phyloP scores from a whole-genome alignment of 1,140 invertebrate genomes.

The Mylabris phalerata region DNA sequence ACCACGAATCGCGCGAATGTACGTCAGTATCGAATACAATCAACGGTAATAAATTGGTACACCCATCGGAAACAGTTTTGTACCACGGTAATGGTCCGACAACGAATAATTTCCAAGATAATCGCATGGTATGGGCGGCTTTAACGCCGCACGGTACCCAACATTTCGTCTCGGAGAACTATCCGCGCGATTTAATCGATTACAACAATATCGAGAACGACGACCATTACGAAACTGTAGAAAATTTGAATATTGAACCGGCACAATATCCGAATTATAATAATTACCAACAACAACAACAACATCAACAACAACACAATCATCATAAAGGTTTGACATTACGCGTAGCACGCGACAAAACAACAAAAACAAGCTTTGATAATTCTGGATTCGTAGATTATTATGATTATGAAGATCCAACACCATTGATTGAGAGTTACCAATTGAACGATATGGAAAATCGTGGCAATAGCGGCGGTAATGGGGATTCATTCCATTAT shows the following conservation, averaged over 20 bases:
- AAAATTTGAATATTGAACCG: conserved; percentile 44
- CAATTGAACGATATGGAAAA: conserved; percentile 49
- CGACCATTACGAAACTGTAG: conserved; percentile 70
- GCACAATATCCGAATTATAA: conserved; percentile 23
- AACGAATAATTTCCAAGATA: conserved; percentile 42
- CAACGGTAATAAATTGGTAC: conserved; percentile 31
- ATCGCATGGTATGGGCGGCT: conserved; percentile 74
- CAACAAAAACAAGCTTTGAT: conserved; percentile 50
- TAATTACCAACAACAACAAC: conserved; percentile 41
- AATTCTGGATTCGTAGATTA: conserved; percentile 67
- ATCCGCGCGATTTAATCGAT: conserved; percentile 42
- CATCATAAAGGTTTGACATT: conserved; percentile 34
- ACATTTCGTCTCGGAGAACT: conserved; percentile 58
- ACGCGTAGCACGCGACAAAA: conserved; percentile 15
- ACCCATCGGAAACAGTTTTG: conserved; percentile 33
- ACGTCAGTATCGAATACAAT: conserved; percentile 21
- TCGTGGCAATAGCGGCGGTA: not conserved
- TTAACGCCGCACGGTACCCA: conserved; percentile 71
- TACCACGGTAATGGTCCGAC: conserved; percentile 29
- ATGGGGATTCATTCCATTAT: conserved; percentile 20
- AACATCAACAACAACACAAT: conserved; percentile 14
- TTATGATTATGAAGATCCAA: conserved; percentile 60
- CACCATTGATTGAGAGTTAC: conserved; percentile 64
- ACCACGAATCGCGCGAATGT: conserved; percentile 34
- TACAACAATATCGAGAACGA: conserved; percentile 50